Percentiles rank a stretch among this genome's conserved stretches.
Evolutionary conservation across 2,888 invertebrate species (phyloP).

Genomic region (Drosophila maculinotata): DNA sequence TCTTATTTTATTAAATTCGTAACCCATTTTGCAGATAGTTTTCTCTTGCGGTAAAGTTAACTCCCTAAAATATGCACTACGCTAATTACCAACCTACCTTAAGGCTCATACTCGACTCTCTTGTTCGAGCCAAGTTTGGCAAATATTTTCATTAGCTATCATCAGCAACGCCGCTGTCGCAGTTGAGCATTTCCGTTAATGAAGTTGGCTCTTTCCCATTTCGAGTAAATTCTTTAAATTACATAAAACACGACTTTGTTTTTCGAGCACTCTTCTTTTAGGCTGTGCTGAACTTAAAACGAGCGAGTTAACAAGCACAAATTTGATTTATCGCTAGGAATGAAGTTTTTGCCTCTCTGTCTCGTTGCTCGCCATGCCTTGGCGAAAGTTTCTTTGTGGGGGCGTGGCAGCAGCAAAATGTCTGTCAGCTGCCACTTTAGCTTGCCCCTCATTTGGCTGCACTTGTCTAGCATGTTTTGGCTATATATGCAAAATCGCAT

Average conservation of each 20-base stretch:
- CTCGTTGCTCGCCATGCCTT: constrained; percentile 30
- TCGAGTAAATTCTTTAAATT: constrained; percentile 56
- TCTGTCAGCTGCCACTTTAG: constrained; percentile 38
- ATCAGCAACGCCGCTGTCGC: constrained; percentile 23
- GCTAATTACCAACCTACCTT: constrained; percentile 45
- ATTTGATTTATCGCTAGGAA: constrained; percentile 66
- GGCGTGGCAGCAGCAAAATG: constrained; percentile 39
- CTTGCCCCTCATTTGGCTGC: constrained; percentile 22
- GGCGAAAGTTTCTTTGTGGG: constrained; percentile 30
- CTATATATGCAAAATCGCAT: constrained; percentile 72
- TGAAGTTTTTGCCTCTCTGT: constrained; percentile 48
- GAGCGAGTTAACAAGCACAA: constrained; percentile 74
- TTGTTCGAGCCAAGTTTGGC: constrained; percentile 22
- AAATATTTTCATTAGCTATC: constrained; percentile 67
- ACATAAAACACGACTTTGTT: constrained; percentile 41
- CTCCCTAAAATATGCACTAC: constrained; percentile 8
- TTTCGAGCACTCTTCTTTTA: constrained; percentile 2
- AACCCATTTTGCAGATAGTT: background rate
- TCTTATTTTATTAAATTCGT: constrained; percentile 8
- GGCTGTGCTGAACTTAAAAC: constrained; percentile 58
- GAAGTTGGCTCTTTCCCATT: background rate
- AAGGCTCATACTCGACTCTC: constrained; percentile 4
- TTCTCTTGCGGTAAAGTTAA: background rate
- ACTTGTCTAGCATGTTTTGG: constrained; percentile 16
- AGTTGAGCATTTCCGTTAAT: constrained; percentile 14